phyloP scores from a whole-genome alignment of 2,113 vertebrate genomes.

The Notechis scutatus region DNA sequence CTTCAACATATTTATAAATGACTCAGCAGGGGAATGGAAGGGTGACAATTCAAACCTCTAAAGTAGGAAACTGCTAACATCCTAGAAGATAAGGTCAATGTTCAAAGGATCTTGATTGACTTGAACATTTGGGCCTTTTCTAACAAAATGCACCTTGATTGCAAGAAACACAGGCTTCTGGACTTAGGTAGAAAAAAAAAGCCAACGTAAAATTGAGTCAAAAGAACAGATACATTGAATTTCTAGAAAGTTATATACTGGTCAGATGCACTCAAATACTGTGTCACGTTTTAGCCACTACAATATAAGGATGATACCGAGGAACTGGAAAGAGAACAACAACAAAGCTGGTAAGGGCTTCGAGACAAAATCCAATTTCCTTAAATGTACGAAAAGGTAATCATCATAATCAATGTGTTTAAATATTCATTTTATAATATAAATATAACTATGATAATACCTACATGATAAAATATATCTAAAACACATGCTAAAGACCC shows the following conservation, averaged over 20 bases:
- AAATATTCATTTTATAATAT: not conserved
- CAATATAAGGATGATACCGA: not conserved
- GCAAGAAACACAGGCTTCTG: not conserved
- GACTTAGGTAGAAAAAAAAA: not conserved
- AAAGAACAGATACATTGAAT: not conserved
- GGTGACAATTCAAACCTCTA: not conserved
- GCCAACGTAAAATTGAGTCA: not conserved
- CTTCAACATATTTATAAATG: not conserved
- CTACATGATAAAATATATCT: not conserved
- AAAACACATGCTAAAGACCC: slow-evolving; percentile 1
- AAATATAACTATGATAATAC: not conserved
- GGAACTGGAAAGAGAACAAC: not conserved
- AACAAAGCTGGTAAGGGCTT: not conserved
- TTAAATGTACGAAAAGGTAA: not conserved
- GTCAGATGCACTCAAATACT: not conserved
- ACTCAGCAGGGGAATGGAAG: not conserved
- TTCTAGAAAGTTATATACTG: not conserved
- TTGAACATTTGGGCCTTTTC: not conserved
- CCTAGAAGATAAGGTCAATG: not conserved
- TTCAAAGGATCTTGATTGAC: not conserved
- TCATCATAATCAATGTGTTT: not conserved
- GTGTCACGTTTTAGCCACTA: not conserved
- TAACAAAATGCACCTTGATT: not conserved
- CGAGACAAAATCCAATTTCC: not conserved
- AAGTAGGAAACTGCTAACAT: not conserved